Evolutionary conservation across 2,113 vertebrate genomes (phyloP).

Genomic region (Nettapus auritus): DNA sequence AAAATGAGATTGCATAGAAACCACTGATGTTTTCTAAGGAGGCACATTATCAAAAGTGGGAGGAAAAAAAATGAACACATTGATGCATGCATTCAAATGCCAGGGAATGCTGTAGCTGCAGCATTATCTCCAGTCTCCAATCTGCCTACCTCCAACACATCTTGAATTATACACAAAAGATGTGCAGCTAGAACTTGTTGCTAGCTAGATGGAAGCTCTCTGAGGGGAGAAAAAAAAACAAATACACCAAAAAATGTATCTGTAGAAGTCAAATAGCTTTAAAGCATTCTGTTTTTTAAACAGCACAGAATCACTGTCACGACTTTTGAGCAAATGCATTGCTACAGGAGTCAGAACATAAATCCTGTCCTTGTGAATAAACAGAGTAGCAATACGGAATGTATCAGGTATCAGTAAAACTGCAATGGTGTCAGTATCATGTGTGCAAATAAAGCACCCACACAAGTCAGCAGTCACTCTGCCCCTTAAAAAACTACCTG

Average conservation of each 20-base stretch:
- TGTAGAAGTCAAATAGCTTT: neutral
- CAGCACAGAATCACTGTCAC: neutral
- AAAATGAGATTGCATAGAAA: neutral
- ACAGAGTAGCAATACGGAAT: neutral
- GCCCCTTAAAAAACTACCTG: slow-evolving; percentile 12
- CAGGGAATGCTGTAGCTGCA: neutral
- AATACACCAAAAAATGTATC: neutral
- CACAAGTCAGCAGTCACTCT: neutral
- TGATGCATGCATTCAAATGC: neutral
- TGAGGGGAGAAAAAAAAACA: neutral
- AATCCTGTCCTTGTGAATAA: neutral
- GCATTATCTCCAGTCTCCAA: neutral
- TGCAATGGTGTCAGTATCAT: neutral
- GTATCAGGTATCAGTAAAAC: neutral
- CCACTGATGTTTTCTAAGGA: neutral
- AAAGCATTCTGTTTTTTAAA: neutral
- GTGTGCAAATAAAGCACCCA: neutral
- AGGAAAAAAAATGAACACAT: neutral
- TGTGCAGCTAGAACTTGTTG: neutral
- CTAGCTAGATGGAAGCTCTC: neutral
- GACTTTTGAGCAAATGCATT: neutral
- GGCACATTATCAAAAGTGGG: fast-evolving
- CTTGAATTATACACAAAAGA: neutral
- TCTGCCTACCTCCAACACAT: fast-evolving
- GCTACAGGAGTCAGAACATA: neutral